Evolutionary conservation across 1,140 invertebrate genomes (phyloP).

Genomic region (Halesus radiatus): DNA sequence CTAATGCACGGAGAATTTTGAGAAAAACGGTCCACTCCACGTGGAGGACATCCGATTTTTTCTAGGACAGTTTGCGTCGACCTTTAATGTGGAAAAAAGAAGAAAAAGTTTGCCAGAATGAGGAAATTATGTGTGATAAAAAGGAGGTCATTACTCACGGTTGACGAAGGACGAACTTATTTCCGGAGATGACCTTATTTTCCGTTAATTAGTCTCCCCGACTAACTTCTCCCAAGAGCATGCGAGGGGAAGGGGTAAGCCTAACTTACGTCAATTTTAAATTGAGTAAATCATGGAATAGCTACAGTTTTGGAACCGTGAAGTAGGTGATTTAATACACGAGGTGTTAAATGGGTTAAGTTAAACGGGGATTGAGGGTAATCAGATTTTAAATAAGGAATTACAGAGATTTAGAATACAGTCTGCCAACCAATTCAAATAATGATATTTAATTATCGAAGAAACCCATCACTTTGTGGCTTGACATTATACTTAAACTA

Average conservation of each 20-base stretch:
- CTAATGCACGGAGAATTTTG: neutral
- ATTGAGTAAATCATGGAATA: neutral
- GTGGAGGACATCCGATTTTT: neutral
- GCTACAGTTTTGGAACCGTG: neutral
- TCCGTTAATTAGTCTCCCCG: constrained; percentile 19
- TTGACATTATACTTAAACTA: too few relatives aligned
- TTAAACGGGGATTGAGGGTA: too few relatives aligned
- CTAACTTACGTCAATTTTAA: neutral
- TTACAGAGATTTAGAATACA: too few relatives aligned
- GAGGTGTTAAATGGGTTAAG: too few relatives aligned
- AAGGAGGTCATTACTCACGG: constrained; percentile 24
- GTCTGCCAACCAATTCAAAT: too few relatives aligned
- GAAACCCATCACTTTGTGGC: too few relatives aligned
- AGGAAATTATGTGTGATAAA: constrained; percentile 22
- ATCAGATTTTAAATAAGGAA: too few relatives aligned
- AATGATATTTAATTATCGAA: too few relatives aligned
- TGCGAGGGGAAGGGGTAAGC: neutral
- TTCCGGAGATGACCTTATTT: constrained; percentile 35
- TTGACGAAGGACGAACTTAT: constrained; percentile 34
- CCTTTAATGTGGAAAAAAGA: constrained; percentile 24
- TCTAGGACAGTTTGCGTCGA: neutral
- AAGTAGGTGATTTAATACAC: too few relatives aligned
- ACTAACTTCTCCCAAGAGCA: neutral
- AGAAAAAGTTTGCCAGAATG: constrained; percentile 1
- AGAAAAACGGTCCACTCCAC: neutral